A percentile compares a stretch with the other conserved stretches of the same genome.
Evolutionary conservation across 30 jellyfish, hydroid and myxozoan species (phyloP).

Genomic region (Chironex yamaguchii): DNA sequence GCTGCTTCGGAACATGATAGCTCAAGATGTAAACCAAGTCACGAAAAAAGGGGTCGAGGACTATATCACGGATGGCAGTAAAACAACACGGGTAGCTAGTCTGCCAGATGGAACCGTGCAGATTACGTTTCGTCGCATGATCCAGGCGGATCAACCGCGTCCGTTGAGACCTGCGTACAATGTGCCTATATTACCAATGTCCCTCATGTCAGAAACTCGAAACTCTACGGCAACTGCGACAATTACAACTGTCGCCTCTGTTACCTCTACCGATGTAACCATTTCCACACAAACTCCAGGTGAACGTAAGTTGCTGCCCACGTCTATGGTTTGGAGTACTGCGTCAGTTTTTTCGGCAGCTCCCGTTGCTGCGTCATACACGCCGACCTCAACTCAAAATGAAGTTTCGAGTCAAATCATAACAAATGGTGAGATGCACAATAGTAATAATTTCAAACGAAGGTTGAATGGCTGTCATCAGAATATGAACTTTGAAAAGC

Average conservation of each 20-base stretch:
- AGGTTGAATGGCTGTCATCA: too few relatives aligned
- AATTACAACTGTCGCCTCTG: neutral
- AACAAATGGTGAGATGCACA: too few relatives aligned
- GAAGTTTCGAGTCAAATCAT: too few relatives aligned
- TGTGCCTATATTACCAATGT: neutral
- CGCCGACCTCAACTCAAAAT: neutral
- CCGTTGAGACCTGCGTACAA: neutral
- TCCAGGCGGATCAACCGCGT: neutral
- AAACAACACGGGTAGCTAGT: neutral
- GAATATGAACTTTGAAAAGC: neutral
- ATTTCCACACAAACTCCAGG: neutral
- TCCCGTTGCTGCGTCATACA: too few relatives aligned
- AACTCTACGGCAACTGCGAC: neutral
- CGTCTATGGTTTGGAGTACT: neutral
- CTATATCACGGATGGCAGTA: neutral
- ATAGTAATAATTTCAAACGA: neutral
- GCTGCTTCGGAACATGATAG: conserved; percentile 77
- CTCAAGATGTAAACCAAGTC: conserved; percentile 77
- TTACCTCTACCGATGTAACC: neutral
- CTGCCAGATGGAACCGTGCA: neutral
- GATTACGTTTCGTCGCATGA: neutral
- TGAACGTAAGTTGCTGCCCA: neutral
- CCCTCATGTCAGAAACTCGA: neutral
- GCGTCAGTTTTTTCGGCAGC: neutral
- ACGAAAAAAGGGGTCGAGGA: conserved; percentile 10